A percentile compares a stretch with the other conserved stretches of the same genome.
Evolutionary conservation across 2,888 invertebrate genomes (phyloP).

Genomic region (Netelia virgata): DNA sequence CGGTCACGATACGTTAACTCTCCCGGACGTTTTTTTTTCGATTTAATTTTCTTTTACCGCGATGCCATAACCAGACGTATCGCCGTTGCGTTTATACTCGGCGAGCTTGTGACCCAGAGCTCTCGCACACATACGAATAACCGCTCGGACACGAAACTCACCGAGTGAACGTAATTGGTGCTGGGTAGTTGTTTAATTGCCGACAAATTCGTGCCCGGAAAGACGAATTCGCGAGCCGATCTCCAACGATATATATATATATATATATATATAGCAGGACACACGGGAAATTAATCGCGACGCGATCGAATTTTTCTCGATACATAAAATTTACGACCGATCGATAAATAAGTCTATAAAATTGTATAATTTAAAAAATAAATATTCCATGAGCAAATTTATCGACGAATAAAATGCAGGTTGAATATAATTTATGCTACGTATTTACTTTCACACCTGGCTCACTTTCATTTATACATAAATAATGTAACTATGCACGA

Average conservation of each 20-base stretch:
- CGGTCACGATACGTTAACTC: conserved; percentile 27
- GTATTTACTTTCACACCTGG: neutral
- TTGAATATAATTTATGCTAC: neutral
- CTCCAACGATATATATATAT: neutral
- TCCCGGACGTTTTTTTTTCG: conserved; percentile 21
- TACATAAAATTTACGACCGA: neutral
- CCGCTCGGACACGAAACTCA: neutral
- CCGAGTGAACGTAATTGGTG: conserved; percentile 29
- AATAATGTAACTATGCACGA: neutral
- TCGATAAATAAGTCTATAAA: no score
- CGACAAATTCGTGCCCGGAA: conserved; percentile 37
- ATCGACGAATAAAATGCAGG: neutral
- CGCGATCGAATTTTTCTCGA: conserved; percentile 11
- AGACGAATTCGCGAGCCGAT: conserved; percentile 5
- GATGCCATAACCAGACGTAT: conserved; percentile 52
- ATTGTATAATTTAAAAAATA: neutral
- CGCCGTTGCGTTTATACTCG: neutral
- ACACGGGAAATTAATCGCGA: conserved; percentile 3
- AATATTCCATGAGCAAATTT: neutral
- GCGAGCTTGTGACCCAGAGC: neutral
- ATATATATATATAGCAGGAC: neutral
- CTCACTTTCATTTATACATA: neutral
- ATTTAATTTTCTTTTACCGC: conserved; percentile 6
- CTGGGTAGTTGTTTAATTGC: conserved; percentile 47
- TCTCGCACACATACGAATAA: neutral